phyloP scores from a whole-genome alignment of 1,140 invertebrate genomes.

The silkworm (Bombyx mori) region DNA sequence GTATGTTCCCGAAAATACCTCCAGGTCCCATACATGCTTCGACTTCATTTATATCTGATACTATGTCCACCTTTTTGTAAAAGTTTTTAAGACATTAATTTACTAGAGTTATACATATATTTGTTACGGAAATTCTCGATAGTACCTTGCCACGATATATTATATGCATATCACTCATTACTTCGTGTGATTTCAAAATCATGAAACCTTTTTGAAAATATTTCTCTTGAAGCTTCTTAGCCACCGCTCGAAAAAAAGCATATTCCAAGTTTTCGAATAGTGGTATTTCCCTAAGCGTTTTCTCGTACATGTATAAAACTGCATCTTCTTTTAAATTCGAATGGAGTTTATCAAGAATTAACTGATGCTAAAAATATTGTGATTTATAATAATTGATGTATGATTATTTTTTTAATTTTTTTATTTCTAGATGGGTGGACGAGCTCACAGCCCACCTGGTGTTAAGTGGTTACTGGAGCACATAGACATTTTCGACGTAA shows the following conservation, averaged over 20 bases:
- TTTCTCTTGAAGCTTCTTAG: constrained; percentile 54
- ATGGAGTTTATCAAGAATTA: constrained; percentile 61
- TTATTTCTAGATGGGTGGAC: too few species aligned
- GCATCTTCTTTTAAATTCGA: constrained; percentile 65
- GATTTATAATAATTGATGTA: not conserved
- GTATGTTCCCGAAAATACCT: constrained; percentile 61
- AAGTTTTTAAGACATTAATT: not conserved
- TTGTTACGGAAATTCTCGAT: not conserved
- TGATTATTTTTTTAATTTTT: too few species aligned
- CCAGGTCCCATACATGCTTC: constrained; percentile 62
- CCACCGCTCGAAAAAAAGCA: constrained; percentile 66
- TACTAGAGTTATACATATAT: not conserved
- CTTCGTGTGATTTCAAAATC: constrained; percentile 58
- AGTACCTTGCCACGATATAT: constrained; percentile 60
- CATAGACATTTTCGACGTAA: too few species aligned
- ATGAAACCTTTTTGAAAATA: constrained; percentile 67
- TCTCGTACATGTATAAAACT: constrained; percentile 64
- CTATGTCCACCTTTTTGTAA: constrained; percentile 47
- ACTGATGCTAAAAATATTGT: constrained; percentile 45
- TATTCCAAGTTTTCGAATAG: constrained; percentile 63
- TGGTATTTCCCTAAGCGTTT: constrained; percentile 61
- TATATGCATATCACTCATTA: constrained; percentile 55
- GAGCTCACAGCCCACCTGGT: too few species aligned
- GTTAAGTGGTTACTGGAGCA: too few species aligned
- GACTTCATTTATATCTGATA: constrained; percentile 51